phyloP scores from a whole-genome alignment of 92 coral and sea anemone genomes.

The Virgularia gustaviana region DNA sequence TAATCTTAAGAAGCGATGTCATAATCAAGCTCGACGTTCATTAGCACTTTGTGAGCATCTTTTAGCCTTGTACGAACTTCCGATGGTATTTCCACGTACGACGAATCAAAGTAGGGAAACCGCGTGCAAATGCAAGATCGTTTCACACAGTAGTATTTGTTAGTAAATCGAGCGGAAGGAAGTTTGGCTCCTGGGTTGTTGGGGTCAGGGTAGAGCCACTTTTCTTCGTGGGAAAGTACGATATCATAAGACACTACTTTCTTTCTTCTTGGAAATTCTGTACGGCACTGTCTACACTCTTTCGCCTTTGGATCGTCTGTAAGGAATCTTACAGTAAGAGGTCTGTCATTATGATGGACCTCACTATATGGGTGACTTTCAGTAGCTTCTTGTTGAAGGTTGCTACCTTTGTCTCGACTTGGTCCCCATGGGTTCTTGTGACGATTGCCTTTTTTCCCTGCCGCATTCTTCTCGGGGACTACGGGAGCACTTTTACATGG shows the following conservation, averaged over 20 bases:
- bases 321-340: constrained; percentile 39
- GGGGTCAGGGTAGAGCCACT: constrained; percentile 55
- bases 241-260: constrained; percentile 37
- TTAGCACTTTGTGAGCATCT: constrained; percentile 3
- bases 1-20: neutral
- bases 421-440: constrained; percentile 48
- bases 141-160: constrained; percentile 34
- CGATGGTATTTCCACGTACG: constrained; percentile 35
- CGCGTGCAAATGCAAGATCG: constrained; percentile 38
- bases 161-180: constrained; percentile 31
- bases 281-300: constrained; percentile 48
- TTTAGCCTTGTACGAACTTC: constrained; percentile 27
- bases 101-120: constrained; percentile 46
- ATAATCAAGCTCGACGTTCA: constrained; percentile 33
- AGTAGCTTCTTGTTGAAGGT: constrained; percentile 31
- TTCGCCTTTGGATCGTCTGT: constrained; percentile 36
- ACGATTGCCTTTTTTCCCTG: constrained; percentile 45
- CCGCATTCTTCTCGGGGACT: constrained; percentile 25
- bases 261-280: constrained; percentile 44
- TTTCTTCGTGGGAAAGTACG: constrained; percentile 47
- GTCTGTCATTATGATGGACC: constrained; percentile 47
- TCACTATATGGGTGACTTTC: constrained; percentile 34
- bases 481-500: constrained; percentile 45
- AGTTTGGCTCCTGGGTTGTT: constrained; percentile 39
- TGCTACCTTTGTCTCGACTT: constrained; percentile 9